Percentiles rank a stretch among this genome's conserved stretches.
phyloP scores from a whole-genome alignment of 2,888 invertebrate genomes.

The Mesochorus sp. region DNA sequence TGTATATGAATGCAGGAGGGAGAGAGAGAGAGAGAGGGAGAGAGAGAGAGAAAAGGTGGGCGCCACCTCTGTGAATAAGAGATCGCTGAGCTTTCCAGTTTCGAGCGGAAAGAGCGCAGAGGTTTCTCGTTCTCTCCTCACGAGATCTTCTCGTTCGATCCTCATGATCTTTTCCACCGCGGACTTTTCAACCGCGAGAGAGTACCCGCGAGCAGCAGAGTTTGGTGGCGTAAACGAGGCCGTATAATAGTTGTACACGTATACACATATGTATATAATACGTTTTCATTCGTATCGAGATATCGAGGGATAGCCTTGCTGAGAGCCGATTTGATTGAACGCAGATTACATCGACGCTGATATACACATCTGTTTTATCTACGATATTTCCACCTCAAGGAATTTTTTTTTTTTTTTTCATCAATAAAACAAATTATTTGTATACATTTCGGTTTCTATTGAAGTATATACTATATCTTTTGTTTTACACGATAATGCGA shows the following conservation, averaged over 20 bases:
- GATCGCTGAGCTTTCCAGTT: constrained; percentile 58
- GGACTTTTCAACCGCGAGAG: constrained; percentile 33
- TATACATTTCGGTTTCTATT: too few relatives aligned
- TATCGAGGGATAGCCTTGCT: too few relatives aligned
- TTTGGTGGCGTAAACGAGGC: constrained; percentile 21
- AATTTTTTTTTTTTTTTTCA: too few relatives aligned
- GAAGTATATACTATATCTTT: too few relatives aligned
- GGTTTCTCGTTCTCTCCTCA: constrained; percentile 42
- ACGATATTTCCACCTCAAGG: too few relatives aligned
- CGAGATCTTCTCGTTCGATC: constrained; percentile 32
- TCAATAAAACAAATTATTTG: too few relatives aligned
- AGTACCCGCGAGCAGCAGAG: neutral
- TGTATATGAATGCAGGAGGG: too few relatives aligned
- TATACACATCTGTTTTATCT: too few relatives aligned
- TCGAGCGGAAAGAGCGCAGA: constrained; percentile 53
- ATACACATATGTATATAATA: neutral
- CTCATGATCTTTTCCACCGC: constrained; percentile 10
- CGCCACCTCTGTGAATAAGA: constrained; percentile 54
- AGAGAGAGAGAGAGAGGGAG: constrained; percentile 46
- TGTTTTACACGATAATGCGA: too few relatives aligned
- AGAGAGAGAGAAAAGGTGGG: constrained; percentile 36
- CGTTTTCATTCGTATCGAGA: neutral
- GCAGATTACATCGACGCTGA: too few relatives aligned
- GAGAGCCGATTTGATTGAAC: too few relatives aligned
- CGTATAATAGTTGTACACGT: neutral